Base-by-base conservation (phyloP, 1,140 invertebrate genomes). In the Drosophila miranda region DNA sequence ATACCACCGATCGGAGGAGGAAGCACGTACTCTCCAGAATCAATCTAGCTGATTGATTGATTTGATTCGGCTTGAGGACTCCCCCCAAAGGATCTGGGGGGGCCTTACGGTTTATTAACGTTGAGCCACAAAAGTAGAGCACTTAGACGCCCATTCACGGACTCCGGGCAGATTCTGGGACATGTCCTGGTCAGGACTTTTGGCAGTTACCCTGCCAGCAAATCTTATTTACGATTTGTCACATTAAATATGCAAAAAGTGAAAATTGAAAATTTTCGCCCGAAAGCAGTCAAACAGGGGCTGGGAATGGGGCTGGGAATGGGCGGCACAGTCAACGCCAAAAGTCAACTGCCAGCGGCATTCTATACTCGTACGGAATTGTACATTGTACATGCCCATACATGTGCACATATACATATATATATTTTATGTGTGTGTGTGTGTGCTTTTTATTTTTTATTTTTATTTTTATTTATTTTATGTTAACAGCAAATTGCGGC, bases 401-500 rank as follows among this genome's bases (percentile, higher is more conserved):
- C 9, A 3, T 3, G 11, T 11, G 9, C 19, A 52, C 16, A 13
- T 19, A 46, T 38, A 28, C 21, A 41, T 14, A 64, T 49, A 19
- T 13, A 30, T 62, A 14, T 19, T 16, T 54, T 23, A n/a, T 44
- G 11, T 60, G 8, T 43, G 2, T 30, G 6, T 55, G 13, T 6
- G 19, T 48, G 59, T 75, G 43, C 41, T 46, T 81, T 73, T 81
- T 77, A 63, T 81, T 81, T 80, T 60, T 81, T 81, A 50, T 66
- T 59, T 55, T 71, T 49, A 23, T 44, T 78, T 73, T 77, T 77
- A 78, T 81, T 81, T 81, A 73, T 81, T 81, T 82, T 63, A 82
- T 82, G 78, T 78, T 81, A 77, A 82, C 68, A 74, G 73, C 55
- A 64, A 68, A 73, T 70, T 69, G 67, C 64, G 64, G 63, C 64